Conservation (phyloP, 2,888 invertebrate genomes). For the Molorchus minor region DNA sequence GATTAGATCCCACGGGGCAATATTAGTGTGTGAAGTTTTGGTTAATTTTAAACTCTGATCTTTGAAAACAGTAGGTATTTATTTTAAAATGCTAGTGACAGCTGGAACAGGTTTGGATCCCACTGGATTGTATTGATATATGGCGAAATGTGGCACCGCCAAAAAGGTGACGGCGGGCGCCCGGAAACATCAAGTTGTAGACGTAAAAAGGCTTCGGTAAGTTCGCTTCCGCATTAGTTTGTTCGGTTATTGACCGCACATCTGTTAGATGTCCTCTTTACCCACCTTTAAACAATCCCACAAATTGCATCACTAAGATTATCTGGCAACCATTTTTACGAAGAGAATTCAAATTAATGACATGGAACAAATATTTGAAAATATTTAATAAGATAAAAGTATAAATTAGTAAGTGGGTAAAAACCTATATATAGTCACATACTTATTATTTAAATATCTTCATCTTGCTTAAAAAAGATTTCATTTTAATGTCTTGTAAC, state of each 20-base stretch:
- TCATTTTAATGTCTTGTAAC: slow-evolving; percentile 48
- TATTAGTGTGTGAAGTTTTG: slow-evolving; percentile 34
- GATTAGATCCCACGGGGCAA: slow-evolving; percentile 60
- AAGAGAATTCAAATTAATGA: too few species aligned
- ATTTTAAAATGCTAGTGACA: slow-evolving; percentile 30
- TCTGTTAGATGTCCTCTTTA: slow-evolving; percentile 53
- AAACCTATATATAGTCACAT: too few species aligned
- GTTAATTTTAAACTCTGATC: background rate
- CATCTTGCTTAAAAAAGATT: slow-evolving; percentile 37
- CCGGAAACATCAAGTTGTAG: slow-evolving; percentile 63
- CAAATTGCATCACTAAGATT: slow-evolving; percentile 44
- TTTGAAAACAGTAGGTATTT: background rate
- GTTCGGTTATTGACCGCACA: slow-evolving; percentile 55
- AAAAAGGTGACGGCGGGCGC: slow-evolving; percentile 62
- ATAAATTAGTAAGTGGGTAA: background rate
- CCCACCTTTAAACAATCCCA: slow-evolving; percentile 53
- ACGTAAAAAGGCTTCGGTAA: slow-evolving; percentile 62
- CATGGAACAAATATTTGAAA: background rate
- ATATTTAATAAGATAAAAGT: background rate
- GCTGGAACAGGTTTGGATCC: slow-evolving; percentile 57
- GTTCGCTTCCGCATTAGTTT: slow-evolving; percentile 52
- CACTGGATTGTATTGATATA: slow-evolving; percentile 60
- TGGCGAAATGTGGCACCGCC: slow-evolving; percentile 57
- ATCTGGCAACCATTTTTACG: too few species aligned
- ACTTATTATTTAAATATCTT: background rate